Evolutionary conservation across 1,140 invertebrate species (phyloP), one percentile per base, ranked within the genome.

Genomic region (Orchestia grillus): DNA sequence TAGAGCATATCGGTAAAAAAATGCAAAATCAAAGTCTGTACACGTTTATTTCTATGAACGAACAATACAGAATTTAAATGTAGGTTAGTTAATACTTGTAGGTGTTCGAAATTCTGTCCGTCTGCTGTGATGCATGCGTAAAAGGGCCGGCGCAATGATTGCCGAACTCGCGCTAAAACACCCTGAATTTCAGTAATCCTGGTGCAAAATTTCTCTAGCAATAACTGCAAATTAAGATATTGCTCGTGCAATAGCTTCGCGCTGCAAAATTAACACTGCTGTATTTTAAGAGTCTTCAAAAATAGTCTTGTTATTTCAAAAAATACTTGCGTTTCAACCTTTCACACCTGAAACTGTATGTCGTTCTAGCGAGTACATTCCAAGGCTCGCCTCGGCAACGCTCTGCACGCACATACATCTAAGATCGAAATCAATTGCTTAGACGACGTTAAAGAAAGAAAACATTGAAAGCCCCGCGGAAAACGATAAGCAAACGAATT

Each of bases 381-480:
- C 28, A 19, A 23, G 1, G 62, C 62, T 77, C 62, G 36, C 28
- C 62, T 23, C 62, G 36, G 62, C 11, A 28, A 36, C 28, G 28
- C 62, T 19, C 62, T 28, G 19, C 47, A 53, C 47, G 36, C 28
- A 77, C 62, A 77, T 77, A 77, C 62, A 77, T 77, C 62, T 77
- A 36, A 36, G 62, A 77, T 77, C 62, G 62, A 77, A 77, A 77
- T 77, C 62, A 77, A 77, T 77, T 77, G 62, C 62, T 6, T 53
- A 53, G 47, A 19, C 47, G 28, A 77, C 62, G 11, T 28, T 77
- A 77, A 77, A 77, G 62, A 91, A 91, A 91, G 88, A 91, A 91
- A 91, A 91, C 44, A 91, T 91, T 91, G 88, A 91, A 91, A 91
- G 88, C 88, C 15, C 88, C 11, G 36, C 41, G 42, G 88, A 91